Evolutionary conservation across 2,113 vertebrate species (phyloP).

Genomic region (Corythaeola cristata): DNA sequence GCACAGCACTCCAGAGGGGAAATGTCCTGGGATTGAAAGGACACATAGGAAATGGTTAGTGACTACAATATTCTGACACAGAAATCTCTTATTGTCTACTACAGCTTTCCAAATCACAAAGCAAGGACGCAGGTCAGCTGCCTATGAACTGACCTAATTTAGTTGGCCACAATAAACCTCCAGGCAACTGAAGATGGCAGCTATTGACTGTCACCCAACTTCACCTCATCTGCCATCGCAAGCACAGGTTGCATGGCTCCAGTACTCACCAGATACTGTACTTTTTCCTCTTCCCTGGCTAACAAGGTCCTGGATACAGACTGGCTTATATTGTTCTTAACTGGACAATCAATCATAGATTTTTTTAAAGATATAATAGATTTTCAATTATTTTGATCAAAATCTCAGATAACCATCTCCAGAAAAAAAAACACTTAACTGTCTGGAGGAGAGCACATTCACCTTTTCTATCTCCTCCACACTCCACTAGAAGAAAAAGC

Average conservation of each 20-base stretch:
- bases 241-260: background rate
- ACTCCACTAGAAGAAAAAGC: background rate
- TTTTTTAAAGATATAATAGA: background rate
- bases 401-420: background rate
- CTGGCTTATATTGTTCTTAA: accelerated
- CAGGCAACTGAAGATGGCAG: background rate
- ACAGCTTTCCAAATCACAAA: background rate
- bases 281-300: background rate
- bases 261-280: background rate
- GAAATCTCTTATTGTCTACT: background rate
- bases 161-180: background rate
- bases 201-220: too few species aligned
- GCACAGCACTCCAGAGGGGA: background rate
- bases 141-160: background rate
- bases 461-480: background rate
- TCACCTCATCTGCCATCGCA: accelerated
- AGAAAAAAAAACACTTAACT: accelerated
- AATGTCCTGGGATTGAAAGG: background rate
- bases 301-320: background rate
- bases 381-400: background rate
- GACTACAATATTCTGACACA: background rate
- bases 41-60: background rate
- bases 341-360: background rate
- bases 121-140: background rate
- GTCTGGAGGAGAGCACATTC: background rate